Conservation (phyloP, 2,888 invertebrate genomes). For the Amiota minor region DNA sequence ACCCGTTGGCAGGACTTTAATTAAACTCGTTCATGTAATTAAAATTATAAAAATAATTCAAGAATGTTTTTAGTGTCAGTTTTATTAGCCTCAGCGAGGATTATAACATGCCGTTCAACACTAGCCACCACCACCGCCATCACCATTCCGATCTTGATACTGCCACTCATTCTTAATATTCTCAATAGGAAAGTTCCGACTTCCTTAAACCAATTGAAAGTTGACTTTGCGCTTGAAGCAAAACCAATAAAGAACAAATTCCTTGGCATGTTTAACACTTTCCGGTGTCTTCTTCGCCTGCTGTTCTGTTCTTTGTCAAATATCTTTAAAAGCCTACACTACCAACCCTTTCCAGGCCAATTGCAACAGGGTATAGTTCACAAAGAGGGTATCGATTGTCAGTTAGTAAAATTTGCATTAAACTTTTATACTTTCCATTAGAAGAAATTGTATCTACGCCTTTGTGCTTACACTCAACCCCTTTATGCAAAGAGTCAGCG, state of each 20-base stretch:
- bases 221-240: slow-evolving; percentile 9
- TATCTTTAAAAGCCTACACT: slow-evolving; percentile 23
- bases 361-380: neutral
- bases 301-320: slow-evolving; percentile 59
- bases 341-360: neutral
- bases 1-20: slow-evolving; percentile 48
- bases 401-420: no score
- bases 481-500: no score
- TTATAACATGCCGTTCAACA: slow-evolving; percentile 24
- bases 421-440: no score
- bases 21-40: slow-evolving; percentile 59
- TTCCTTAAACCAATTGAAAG: neutral
- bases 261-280: slow-evolving; percentile 69
- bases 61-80: slow-evolving; percentile 34
- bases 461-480: neutral
- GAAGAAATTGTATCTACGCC: neutral
- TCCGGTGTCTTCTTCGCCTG: slow-evolving; percentile 50
- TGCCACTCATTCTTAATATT: no score
- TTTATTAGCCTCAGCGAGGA: slow-evolving; percentile 1
- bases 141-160: no score
- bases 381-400: neutral
- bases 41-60: slow-evolving; percentile 53
- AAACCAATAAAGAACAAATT: slow-evolving; percentile 66
- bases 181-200: no score
- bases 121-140: neutral